A percentile compares a stretch with the other conserved stretches of the same genome.
Evolutionary conservation across 30 jellyfish, hydroid and myxozoan species (phyloP).

Genomic region (Hydra vulgaris): DNA sequence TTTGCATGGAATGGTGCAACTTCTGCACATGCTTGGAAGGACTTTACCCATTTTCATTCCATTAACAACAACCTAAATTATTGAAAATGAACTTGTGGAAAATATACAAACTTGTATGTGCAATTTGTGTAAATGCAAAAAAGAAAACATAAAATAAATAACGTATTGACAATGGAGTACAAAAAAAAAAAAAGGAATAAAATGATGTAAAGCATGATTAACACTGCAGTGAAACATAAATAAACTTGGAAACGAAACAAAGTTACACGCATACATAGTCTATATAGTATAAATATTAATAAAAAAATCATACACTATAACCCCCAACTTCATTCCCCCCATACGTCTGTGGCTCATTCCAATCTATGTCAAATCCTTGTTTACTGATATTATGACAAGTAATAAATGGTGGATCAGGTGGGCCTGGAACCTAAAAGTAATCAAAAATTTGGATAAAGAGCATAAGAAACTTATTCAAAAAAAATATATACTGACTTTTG

Average conservation of each 20-base stretch:
- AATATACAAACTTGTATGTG: not conserved
- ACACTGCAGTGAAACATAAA: not conserved
- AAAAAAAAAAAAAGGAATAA: not conserved
- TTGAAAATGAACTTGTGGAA: too few relatives aligned
- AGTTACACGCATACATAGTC: too few relatives aligned
- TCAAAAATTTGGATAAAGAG: not conserved
- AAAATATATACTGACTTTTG: too few relatives aligned
- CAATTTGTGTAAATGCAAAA: not conserved
- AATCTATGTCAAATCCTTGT: conserved; percentile 39
- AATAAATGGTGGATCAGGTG: conserved; percentile 47
- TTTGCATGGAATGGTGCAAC: conserved; percentile 49
- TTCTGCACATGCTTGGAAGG: conserved; percentile 39
- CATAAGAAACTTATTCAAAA: too few relatives aligned
- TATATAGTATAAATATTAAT: not conserved
- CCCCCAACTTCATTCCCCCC: conserved; percentile 61
- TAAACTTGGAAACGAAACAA: too few relatives aligned
- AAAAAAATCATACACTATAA: conserved; percentile 33
- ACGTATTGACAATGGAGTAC: not conserved
- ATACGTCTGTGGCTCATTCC: conserved; percentile 61
- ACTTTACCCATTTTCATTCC: conserved; percentile 46
- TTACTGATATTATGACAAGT: conserved; percentile 25
- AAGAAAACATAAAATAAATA: not conserved
- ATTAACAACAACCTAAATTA: conserved; percentile 36
- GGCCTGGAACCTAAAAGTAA: conserved; percentile 39
- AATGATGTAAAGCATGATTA: not conserved